Evolutionary conservation across 2,113 vertebrate genomes (phyloP), one percentile per base, ranked within the genome.

Genomic region (Probosciger aterrimus): DNA sequence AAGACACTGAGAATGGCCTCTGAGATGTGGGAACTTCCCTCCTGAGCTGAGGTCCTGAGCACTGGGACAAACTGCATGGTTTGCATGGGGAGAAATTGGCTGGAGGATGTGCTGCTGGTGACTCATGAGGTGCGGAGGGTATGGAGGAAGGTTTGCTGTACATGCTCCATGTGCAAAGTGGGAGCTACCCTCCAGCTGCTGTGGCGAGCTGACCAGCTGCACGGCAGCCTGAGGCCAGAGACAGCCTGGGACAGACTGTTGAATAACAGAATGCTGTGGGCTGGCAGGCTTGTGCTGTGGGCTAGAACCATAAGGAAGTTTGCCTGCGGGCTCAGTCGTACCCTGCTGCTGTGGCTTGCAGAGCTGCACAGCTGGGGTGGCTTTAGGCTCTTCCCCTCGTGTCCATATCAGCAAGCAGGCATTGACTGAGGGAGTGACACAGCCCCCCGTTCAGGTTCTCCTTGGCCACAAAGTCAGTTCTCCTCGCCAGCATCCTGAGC

Each of bases 301-400:
- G 27, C 70, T 64, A 35, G 65, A 57, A 63, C 14, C 3, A 0
- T 14, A 25, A 75, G 49, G 33, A 82, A 16, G 16, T 53, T 59
- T 68, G 47, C 0, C 1, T 64, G 18, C 1, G 1, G 24, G 25
- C 52, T 79, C n/a, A 18, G 47, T 11, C 0, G 0, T 46, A 53
- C 35, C 11, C 47, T 71, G 30, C 64, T 71, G 60, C 79, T 0
- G 0, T 47, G 15, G 15, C 30, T 82, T 2, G 0, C 25, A 83
- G 44, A 67, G 43, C 20, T 3, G 3, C 55, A n/a, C 19, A 50
- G 60, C 41, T 1, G 4, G 5, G 4, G 3, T 41, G 22, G 39
- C 30, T 79, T 79, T n/a, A 27, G 43, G 30, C 47, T 25, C 41
- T 76, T 76, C 49, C 39, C 9, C 10, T 71, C 2, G 0, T 20